phyloP scores from a whole-genome alignment of 2,113 vertebrate species.

The Corapipo altera region DNA sequence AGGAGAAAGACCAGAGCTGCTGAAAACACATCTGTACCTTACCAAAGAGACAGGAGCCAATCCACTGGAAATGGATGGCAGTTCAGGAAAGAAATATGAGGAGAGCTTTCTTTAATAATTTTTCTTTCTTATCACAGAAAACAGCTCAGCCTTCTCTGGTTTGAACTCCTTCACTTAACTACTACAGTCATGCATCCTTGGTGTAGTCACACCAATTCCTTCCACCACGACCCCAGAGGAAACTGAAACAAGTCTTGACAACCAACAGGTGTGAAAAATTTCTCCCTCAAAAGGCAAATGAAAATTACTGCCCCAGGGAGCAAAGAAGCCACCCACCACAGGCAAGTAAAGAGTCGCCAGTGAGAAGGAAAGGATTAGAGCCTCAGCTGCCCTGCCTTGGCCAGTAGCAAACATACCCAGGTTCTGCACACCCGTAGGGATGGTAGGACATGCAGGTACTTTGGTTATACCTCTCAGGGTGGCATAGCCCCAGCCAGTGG shows the following conservation, averaged over 20 bases:
- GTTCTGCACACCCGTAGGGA: not conserved
- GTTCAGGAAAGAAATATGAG: not conserved
- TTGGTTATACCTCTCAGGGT: not conserved
- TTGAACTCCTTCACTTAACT: not conserved
- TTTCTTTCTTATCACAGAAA: not conserved
- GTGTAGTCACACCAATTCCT: not conserved
- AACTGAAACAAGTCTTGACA: not conserved
- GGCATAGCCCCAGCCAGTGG: not conserved
- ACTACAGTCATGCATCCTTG: not conserved
- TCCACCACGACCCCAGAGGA: not conserved
- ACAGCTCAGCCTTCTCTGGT: not conserved
- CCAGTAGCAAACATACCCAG: accelerated
- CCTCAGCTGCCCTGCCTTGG: not conserved
- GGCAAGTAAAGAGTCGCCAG: not conserved
- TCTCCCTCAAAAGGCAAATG: not conserved
- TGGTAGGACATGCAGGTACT: not conserved
- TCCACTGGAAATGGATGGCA: not conserved
- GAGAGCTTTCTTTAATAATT: not conserved
- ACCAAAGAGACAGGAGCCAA: not conserved
- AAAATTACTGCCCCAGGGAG: not conserved
- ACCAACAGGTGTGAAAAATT: not conserved
- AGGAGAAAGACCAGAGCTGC: not conserved
- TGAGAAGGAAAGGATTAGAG: not conserved
- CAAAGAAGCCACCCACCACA: not conserved
- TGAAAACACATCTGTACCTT: not conserved